phyloP scores from a whole-genome alignment of 2,888 invertebrate genomes.

The Sinohyriopsis cumingii region DNA sequence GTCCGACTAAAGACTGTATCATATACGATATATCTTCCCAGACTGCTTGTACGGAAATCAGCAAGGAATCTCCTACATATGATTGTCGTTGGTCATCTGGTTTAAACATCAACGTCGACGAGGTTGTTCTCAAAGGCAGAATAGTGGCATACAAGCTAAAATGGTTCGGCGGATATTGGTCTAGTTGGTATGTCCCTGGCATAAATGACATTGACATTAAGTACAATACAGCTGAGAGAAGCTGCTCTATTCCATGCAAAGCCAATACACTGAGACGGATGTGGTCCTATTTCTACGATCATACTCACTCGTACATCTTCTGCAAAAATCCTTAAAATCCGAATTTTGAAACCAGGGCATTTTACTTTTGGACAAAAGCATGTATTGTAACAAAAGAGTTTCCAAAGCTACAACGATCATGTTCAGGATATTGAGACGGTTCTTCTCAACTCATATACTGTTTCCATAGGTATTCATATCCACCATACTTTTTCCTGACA shows the following conservation, averaged over 20 bases:
- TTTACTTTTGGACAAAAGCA: too few relatives aligned
- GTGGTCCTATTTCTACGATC: constrained; percentile 26
- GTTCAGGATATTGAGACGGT: too few relatives aligned
- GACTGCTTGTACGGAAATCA: too few relatives aligned
- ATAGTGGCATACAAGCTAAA: constrained; percentile 25
- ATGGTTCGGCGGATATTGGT: constrained; percentile 23
- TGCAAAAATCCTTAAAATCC: constrained; percentile 5
- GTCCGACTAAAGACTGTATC: too few relatives aligned
- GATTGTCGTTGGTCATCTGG: constrained; percentile 25
- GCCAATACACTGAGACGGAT: constrained; percentile 14
- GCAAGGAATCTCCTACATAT: too few relatives aligned
- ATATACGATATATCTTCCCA: too few relatives aligned
- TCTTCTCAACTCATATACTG: too few relatives aligned
- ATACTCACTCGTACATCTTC: constrained; percentile 24
- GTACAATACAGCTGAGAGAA: constrained; percentile 2
- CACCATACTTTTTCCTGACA: too few relatives aligned
- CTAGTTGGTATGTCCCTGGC: constrained; percentile 22
- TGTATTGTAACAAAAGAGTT: too few relatives aligned
- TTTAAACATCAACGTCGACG: constrained; percentile 1
- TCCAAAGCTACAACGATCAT: too few relatives aligned
- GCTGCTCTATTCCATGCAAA: background rate
- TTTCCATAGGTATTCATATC: too few relatives aligned
- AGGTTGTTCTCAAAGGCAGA: constrained; percentile 4
- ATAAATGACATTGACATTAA: constrained; percentile 23
- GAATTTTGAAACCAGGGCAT: too few relatives aligned